Evolutionary conservation across 2,797 vertebrate genomes (phyloP), one percentile per base, ranked within the genome.

Genomic region (Bufotes viridis): DNA sequence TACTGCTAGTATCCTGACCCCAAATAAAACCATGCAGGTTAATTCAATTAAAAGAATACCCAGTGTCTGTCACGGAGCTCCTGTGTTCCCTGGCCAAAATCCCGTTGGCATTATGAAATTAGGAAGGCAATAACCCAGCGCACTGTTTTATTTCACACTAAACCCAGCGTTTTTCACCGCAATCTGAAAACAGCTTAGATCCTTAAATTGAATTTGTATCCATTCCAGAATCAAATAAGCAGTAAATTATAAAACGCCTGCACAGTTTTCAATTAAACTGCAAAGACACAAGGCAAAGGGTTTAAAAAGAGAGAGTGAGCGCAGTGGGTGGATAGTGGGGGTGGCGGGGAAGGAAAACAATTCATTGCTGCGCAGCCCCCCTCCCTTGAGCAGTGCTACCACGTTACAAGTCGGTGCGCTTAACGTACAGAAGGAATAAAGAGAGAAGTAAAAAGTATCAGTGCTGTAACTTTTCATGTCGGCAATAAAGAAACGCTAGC

Each of bases 101-200:
- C 84, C 84, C 84, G n/a, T 51, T 61, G 84, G 88, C 88, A 57
- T 85, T 76, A 49, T 81, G 88, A 91, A 94, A 92, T 78, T 87
- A 93, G 87, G 91, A 92, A 92, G 91, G 93, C 90, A 93, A 92
- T 94, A 93, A 91, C n/a, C 14, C 91, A 91, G 92, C 92, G 90
- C 86, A 2, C 85, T 89, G 87, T 86, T 94, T 94, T 93, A 93
- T 94, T 95, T 93, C 92, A 92, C 90, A 93, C 93, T 95, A 95
- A 95, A 93, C 93, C 92, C 92, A 91, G 91, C 90, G 89, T 92
- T 94, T 94, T 93, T 92, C 92, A 89, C 88, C 53, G 89, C 81
- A 88, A 67, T 92, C 90, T 90, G 87, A 93, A 93, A 90, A 92
- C 91, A 92, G 93, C 92, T 94, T 75, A 93, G 92, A 94, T 94